These are phyloP conservation scores for Xiphophorus birchmanni DNA, from an alignment of 2,797 vertebrate genomes.

Conservation along the genomic window DNA sequence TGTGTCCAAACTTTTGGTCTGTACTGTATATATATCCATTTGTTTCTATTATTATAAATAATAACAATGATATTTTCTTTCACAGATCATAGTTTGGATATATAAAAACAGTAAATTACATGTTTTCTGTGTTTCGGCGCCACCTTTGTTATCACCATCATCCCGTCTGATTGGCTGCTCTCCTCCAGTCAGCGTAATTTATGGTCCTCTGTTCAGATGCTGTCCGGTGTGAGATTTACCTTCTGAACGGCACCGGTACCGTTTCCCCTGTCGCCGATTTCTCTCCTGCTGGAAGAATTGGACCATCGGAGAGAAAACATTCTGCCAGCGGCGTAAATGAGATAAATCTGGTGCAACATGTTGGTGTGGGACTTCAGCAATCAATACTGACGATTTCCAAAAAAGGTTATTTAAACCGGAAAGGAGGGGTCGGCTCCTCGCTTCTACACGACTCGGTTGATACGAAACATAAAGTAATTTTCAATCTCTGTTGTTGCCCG, in stretches of 20 bases:
- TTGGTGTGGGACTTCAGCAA: conserved; percentile 11
- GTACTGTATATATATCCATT: too few relatives aligned
- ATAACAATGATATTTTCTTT: not conserved
- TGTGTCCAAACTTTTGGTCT: too few relatives aligned
- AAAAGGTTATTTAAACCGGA: conserved; percentile 11
- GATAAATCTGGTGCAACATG: conserved; percentile 27
- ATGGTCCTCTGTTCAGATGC: conserved; percentile 15
- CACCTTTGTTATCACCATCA: conserved; percentile 34
- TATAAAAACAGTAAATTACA: not conserved
- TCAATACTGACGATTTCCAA: conserved; percentile 40
- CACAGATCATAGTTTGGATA: not conserved
- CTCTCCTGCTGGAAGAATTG: conserved; percentile 14
- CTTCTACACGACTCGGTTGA: conserved; percentile 5
- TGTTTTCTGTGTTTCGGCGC: not conserved
- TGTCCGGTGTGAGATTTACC: conserved; percentile 37
- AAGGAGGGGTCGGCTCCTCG: not conserved
- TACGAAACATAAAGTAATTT: conserved; percentile 22
- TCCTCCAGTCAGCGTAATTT: conserved; percentile 11
- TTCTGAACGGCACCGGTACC: conserved; percentile 15
- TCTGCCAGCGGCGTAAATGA: not conserved
- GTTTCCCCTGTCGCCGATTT: not conserved
- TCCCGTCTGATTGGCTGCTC: conserved; percentile 5
- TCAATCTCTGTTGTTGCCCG: conserved; percentile 11
- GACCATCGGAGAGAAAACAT: not conserved
- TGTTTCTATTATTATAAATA: too few relatives aligned